Base-by-base conservation (phyloP, 2,797 vertebrate genomes). In the Moxostoma hubbsi region DNA sequence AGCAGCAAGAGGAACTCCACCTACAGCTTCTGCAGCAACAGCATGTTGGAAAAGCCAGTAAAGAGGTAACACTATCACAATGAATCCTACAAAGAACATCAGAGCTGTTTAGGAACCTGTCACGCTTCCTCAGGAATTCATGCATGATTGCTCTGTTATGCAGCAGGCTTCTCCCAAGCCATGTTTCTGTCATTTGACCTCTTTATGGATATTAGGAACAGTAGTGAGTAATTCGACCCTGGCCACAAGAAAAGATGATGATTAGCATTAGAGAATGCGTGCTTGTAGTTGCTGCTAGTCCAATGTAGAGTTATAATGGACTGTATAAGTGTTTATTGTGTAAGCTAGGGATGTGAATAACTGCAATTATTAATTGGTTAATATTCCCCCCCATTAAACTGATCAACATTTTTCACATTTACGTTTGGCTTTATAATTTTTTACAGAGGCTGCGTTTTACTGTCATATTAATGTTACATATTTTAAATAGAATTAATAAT, bases 1-100 rank as follows among this genome's bases (percentile, higher is more conserved):
- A 97, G 93, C 97, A 99, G 93, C 97, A 99, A 90, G 98, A 99
- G 88, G 97, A 99, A 93, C 94, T 99, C 85, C 97, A 97, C 88
- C 93, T 98, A 88, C 97, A 99, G 93, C 95, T 99, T 89, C 91
- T 99, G 88, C 97, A 99, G 89, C 98, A 99, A 91, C 97, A 98
- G 92, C 96, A 97, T 92, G 95, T 96, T 88, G 97, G 96, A 89
- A 97, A 98, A 89, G 94, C 96, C 86, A 96, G 95, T 89, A 97
- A 98, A 95, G 97, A 99, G 96, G 98, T 99, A 96, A 89, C 53
- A 13, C 7, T 55, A n/a, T 7, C 18, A 24, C 16, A 10, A 16
- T 45, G 9, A 8, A 66, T 5, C 18, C 7, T 10, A 13, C 24
- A 11, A 54, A 15, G 13, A 36, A 49, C 57, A 13, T 62, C 11